phyloP scores from a whole-genome alignment of 2,113 vertebrate species.

The Talpa occidentalis region DNA sequence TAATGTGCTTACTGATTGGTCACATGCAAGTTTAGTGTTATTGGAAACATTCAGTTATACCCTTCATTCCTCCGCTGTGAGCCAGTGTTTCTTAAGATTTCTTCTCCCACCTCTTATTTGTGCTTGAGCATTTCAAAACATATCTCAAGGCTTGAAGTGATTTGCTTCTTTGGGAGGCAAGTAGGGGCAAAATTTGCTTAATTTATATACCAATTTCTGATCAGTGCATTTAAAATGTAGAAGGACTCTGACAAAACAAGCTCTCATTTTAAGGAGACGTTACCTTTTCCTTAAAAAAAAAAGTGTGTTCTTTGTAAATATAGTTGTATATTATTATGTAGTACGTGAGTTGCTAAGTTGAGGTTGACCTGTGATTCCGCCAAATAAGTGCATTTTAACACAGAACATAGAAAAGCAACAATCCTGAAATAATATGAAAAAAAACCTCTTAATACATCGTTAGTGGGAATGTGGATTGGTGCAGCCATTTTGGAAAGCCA shows the following conservation, averaged over 20 bases:
- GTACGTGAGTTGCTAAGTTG: neutral
- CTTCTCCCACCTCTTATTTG: neutral
- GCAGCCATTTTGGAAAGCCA: no score
- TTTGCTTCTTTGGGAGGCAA: neutral
- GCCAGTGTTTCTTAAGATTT: neutral
- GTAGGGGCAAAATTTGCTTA: no score
- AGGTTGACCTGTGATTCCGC: neutral
- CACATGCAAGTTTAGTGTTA: neutral
- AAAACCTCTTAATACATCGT: no score
- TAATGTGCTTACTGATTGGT: neutral
- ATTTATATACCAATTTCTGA: neutral
- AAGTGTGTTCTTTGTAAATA: no score
- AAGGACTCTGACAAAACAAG: neutral
- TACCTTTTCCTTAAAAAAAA: no score
- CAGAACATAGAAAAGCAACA: neutral
- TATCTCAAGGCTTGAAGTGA: neutral
- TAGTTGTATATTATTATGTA: neutral
- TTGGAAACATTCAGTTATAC: neutral
- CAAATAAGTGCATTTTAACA: neutral
- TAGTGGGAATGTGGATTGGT: no score
- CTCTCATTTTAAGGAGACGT: no score
- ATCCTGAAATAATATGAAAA: neutral
- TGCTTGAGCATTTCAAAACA: constrained; percentile 19
- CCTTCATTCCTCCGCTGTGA: neutral
- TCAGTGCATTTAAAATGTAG: neutral